Conservation (phyloP, 2,888 invertebrate genomes). For the Papilio demoleus region DNA sequence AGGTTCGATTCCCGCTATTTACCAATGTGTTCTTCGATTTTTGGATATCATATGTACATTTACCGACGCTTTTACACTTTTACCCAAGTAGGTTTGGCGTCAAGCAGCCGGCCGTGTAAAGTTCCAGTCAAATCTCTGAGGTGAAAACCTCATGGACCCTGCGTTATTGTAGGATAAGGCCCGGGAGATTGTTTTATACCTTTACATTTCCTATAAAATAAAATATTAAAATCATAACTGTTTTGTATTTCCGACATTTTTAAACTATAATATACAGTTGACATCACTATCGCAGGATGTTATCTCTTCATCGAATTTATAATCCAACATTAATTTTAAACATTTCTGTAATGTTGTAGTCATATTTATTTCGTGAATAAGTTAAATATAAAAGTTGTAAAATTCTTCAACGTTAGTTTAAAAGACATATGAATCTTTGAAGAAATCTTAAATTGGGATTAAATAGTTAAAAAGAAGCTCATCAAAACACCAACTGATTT, state of each 20-base stretch:
- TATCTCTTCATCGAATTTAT: neutral
- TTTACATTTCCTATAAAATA: neutral
- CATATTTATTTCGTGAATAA: neutral
- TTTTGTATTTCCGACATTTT: neutral
- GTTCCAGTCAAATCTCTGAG: too few species aligned
- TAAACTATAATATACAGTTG: neutral
- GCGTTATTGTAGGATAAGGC: too few species aligned
- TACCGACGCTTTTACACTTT: too few species aligned
- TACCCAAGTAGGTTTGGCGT: too few species aligned
- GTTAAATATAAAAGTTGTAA: neutral
- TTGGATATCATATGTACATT: too few species aligned
- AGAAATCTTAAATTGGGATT: too few species aligned
- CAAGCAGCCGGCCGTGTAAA: too few species aligned
- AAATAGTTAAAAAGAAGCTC: too few species aligned
- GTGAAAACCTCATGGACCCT: too few species aligned
- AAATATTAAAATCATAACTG: neutral
- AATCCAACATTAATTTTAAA: neutral
- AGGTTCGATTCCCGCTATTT: too few species aligned
- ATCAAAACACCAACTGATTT: too few species aligned
- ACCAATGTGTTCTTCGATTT: too few species aligned
- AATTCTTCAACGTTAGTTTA: neutral
- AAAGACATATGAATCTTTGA: neutral
- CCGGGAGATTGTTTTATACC: neutral
- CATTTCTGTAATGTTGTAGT: neutral
- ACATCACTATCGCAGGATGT: neutral